phyloP scores from a whole-genome alignment of 2,113 vertebrate genomes.

The Toxotes jaculatrix region DNA sequence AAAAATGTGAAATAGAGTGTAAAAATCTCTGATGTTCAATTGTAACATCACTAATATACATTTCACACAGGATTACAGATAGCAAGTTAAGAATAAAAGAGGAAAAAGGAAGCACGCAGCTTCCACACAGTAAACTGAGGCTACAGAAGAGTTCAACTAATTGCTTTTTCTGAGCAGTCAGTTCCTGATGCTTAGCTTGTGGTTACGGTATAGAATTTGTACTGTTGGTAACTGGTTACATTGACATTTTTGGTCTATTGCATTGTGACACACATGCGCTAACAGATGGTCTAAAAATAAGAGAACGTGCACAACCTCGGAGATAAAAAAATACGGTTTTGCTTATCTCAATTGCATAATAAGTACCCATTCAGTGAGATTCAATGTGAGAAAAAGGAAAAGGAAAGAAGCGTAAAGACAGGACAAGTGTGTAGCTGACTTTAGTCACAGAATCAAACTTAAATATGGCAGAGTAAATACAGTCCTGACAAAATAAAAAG shows the following conservation, averaged over 20 bases:
- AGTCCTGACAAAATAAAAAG: background rate
- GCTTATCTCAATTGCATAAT: background rate
- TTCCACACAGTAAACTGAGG: slow-evolving; percentile 14
- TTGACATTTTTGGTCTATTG: background rate
- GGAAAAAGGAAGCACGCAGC: slow-evolving; percentile 18
- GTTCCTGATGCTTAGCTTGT: background rate
- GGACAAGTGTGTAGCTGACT: background rate
- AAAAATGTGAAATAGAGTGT: background rate
- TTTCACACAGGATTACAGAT: background rate
- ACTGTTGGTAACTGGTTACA: background rate
- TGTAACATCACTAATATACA: no score
- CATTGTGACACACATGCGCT: background rate
- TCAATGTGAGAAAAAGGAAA: background rate
- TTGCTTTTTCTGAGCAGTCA: background rate
- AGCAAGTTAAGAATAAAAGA: background rate
- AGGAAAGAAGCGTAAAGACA: background rate
- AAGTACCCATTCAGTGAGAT: background rate
- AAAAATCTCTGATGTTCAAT: background rate
- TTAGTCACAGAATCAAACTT: background rate
- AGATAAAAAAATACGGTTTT: background rate
- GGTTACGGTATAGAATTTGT: background rate
- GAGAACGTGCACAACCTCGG: background rate
- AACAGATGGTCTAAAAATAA: background rate
- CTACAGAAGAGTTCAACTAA: background rate
- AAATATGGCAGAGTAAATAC: background rate